These are phyloP conservation scores for Ichneumon xanthorius DNA, from an alignment of 2,888 invertebrate species.

Conservation along the genomic window DNA sequence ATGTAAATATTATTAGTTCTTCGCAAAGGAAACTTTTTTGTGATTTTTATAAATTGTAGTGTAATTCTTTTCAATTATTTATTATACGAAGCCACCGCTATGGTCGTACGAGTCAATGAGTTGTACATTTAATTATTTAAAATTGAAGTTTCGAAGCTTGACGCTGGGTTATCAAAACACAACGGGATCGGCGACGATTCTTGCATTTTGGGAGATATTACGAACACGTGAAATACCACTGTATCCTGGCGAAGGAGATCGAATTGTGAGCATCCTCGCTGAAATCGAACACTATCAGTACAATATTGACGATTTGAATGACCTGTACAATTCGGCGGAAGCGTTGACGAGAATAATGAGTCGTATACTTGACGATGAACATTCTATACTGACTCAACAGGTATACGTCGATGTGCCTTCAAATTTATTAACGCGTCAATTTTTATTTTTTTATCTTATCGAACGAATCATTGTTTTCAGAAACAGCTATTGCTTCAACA, in stretches of 20 bases:
- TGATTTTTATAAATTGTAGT: too few species aligned
- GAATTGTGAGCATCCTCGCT: constrained; percentile 87
- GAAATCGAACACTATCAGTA: constrained; percentile 87
- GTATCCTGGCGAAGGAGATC: constrained; percentile 89
- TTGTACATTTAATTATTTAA: constrained; percentile 37
- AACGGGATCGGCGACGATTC: constrained; percentile 87
- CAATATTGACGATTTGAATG: constrained; percentile 83
- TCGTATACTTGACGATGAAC: constrained; percentile 88
- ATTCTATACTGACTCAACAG: constrained; percentile 91
- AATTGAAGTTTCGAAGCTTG: constrained; percentile 86
- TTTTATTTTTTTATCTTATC: neutral
- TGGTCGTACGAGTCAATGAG: too few species aligned
- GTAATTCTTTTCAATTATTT: too few species aligned
- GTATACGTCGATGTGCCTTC: constrained; percentile 83
- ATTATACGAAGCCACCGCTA: too few species aligned
- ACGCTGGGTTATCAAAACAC: constrained; percentile 89
- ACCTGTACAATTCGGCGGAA: constrained; percentile 86
- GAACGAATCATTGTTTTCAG: constrained; percentile 73
- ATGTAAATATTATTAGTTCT: too few species aligned
- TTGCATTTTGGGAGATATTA: constrained; percentile 87
- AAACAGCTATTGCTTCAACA: constrained; percentile 83
- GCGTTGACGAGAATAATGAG: constrained; percentile 88
- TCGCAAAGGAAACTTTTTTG: too few species aligned
- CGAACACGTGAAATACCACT: constrained; percentile 85
- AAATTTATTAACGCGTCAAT: neutral